Base-by-base conservation (phyloP, 2,888 invertebrate genomes). In the Euphydryas editha region DNA sequence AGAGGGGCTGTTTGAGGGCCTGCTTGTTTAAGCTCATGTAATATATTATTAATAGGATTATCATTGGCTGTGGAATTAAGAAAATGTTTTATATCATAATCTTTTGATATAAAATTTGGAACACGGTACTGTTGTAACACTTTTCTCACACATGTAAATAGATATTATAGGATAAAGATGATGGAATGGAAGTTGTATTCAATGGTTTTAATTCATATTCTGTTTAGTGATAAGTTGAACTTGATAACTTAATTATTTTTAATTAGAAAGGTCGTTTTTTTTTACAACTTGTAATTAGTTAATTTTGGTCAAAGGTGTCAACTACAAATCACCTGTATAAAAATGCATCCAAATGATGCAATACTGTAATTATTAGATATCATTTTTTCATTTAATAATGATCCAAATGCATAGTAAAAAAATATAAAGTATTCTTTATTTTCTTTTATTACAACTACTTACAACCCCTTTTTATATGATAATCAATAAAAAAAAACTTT, bases 101-200 rank as follows among this genome's bases (percentile, higher is more conserved):
- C 68, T 59, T 54, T 69, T 24, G 60, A 57, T 63, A 56, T 66
- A 55, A 68, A 54, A 63, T 62, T 60, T 51, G 62, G 59, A 66
- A 51, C 62, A 37, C 51, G 47, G 63, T 56, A 61, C 69, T 70
- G 67, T 73, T 72, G 65, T 72, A 64, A 64, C 61, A 65, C 54
- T 58, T 71, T 61, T 72, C 73, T 72, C 68, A 68, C 69, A 70
- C 57, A 70, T 78, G 75, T 78, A 76, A 74, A 77, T 77, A 75
- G 70, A 20, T 54, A 65, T 61, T 18, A 77, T 78, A 79, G 78
- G 78, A 80, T 81, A 80, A 73, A 76, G 81, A 82, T 84, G 84
- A 83, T 84, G 78, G n/a, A n/a, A n/a, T n/a, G n/a, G n/a, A 82
- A 83, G 79, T 81, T 79, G 76, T 78, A 76, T 84, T 84, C 74